These are phyloP conservation scores for Drosophila subsilvestris DNA, from an alignment of 2,888 invertebrate species.

Conservation along the genomic window DNA sequence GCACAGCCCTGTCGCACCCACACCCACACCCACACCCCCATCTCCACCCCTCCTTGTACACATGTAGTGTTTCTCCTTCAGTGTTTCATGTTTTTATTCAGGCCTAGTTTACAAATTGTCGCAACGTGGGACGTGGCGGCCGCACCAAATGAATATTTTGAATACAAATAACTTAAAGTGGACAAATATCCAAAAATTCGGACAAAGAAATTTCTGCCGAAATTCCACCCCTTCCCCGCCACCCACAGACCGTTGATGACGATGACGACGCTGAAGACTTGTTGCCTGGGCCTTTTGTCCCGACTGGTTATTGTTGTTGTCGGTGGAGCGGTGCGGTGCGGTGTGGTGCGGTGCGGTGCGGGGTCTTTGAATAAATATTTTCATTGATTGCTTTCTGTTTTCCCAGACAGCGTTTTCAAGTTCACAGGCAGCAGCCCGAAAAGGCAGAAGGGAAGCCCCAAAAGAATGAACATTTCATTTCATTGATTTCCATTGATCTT, in stretches of 20 bases:
- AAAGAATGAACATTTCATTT: not conserved
- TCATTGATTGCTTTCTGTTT: not conserved
- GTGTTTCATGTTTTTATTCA: slow-evolving; percentile 75
- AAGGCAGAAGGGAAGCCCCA: not conserved
- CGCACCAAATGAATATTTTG: slow-evolving; percentile 55
- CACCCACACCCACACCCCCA: not conserved
- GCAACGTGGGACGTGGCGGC: slow-evolving; percentile 40
- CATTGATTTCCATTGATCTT: not conserved
- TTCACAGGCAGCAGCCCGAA: not conserved
- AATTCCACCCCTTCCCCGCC: not conserved
- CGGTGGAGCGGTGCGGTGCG: not conserved
- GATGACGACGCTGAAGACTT: not conserved
- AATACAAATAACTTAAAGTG: slow-evolving; percentile 63
- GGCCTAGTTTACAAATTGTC: slow-evolving; percentile 71
- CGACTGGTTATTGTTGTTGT: not conserved
- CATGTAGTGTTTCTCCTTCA: slow-evolving; percentile 27
- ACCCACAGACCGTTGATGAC: not conserved
- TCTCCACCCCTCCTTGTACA: too few relatives aligned
- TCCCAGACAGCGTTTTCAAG: not conserved
- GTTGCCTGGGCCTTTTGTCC: not conserved
- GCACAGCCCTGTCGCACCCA: not conserved
- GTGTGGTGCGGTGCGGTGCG: too few relatives aligned
- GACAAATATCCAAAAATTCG: slow-evolving; percentile 4
- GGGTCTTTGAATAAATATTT: not conserved
- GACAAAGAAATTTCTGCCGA: slow-evolving; percentile 9